Conservation (phyloP, 2,797 vertebrate species). For the Nasua narica region DNA sequence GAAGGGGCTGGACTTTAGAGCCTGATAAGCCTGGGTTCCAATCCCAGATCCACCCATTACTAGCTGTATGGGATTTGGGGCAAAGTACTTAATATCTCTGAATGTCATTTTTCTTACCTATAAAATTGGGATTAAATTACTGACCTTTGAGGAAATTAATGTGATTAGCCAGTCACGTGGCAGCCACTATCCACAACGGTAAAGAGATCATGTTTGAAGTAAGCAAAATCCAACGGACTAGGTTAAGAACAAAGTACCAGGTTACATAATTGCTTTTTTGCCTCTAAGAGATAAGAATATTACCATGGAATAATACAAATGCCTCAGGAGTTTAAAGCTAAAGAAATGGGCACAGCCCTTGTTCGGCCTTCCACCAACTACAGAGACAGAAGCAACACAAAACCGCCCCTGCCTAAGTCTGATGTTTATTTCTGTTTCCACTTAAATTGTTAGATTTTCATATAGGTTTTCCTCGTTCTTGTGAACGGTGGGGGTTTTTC, state of each 20-base stretch:
- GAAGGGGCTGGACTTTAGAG: background rate
- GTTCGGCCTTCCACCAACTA: background rate
- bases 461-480: background rate
- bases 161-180: background rate
- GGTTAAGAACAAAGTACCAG: background rate
- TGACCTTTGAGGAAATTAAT: background rate
- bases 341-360: background rate
- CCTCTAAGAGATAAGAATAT: background rate
- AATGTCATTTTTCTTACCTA: background rate
- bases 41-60: background rate
- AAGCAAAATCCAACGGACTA: background rate
- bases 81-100: background rate
- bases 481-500: background rate
- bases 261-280: background rate
- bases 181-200: background rate
- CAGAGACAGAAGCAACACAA: background rate
- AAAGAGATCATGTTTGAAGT: background rate
- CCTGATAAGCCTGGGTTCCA: background rate
- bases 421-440: background rate
- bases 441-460: background rate
- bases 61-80: background rate
- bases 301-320: background rate
- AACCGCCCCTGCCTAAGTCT: background rate
- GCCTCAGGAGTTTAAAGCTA: background rate
- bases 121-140: background rate